These are phyloP conservation scores for Sigmodon hispidus DNA, from an alignment of 2,113 vertebrate genomes.

Conservation along the genomic window DNA sequence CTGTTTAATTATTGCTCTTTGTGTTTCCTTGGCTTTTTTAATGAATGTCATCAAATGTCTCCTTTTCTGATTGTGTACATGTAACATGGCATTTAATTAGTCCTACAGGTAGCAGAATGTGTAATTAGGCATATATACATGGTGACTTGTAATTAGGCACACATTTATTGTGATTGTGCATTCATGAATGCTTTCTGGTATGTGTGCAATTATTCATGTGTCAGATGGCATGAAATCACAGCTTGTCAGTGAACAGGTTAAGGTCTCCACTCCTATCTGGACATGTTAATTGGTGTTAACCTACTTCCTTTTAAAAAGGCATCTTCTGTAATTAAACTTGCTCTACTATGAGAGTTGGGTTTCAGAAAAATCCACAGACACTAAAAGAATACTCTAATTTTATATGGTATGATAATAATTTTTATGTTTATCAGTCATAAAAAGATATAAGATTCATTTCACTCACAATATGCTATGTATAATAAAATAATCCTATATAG, in stretches of 20 bases:
- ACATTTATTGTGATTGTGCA: slow-evolving; percentile 64
- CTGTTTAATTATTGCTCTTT: slow-evolving; percentile 78
- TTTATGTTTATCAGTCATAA: neutral
- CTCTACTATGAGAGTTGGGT: neutral
- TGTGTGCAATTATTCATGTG: slow-evolving; percentile 72
- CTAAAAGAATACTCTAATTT: neutral
- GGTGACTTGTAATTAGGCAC: slow-evolving; percentile 74
- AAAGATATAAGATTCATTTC: neutral
- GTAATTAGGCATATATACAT: slow-evolving; percentile 75
- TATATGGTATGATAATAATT: neutral
- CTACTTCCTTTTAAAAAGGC: slow-evolving; percentile 56
- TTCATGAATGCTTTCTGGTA: slow-evolving; percentile 59
- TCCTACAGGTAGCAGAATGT: slow-evolving; percentile 69
- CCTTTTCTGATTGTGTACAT: slow-evolving; percentile 73
- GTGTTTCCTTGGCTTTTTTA: slow-evolving; percentile 70
- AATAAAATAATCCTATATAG: neutral
- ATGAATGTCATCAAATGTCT: slow-evolving; percentile 76
- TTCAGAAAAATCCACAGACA: slow-evolving; percentile 37
- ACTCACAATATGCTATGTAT: neutral
- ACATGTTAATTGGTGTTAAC: slow-evolving; percentile 76
- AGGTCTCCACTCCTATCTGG: slow-evolving; percentile 54
- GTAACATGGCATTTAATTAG: slow-evolving; percentile 74
- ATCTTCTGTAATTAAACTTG: slow-evolving; percentile 53
- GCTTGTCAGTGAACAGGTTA: slow-evolving; percentile 59
- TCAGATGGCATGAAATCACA: slow-evolving; percentile 73